Conservation (phyloP, 2,888 invertebrate species). For the Lithophane leautieri region DNA sequence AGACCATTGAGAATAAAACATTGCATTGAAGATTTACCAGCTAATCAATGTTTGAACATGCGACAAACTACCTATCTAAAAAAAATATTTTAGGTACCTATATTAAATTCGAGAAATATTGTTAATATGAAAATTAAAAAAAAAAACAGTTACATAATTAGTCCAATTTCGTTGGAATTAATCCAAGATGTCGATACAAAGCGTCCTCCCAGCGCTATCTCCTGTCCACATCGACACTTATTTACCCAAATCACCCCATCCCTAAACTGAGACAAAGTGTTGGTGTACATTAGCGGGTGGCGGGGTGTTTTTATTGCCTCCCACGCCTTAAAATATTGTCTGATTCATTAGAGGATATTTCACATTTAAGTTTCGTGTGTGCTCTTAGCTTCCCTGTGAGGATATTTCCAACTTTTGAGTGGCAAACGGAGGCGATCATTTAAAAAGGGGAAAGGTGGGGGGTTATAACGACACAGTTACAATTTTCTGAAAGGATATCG, state of each 20-base stretch:
- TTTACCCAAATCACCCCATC: constrained; percentile 85
- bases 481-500: constrained; percentile 90
- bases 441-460: constrained; percentile 75
- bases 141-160: background rate
- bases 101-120: background rate
- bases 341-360: constrained; percentile 91
- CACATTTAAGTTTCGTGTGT: constrained; percentile 89
- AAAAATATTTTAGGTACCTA: too few species aligned
- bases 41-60: background rate
- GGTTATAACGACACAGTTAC: constrained; percentile 86
- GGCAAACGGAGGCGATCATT: constrained; percentile 84
- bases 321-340: constrained; percentile 90
- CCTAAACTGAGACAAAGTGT: constrained; percentile 87
- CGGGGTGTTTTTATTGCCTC: constrained; percentile 87
- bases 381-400: constrained; percentile 80
- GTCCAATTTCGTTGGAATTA: constrained; percentile 12
- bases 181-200: constrained; percentile 61
- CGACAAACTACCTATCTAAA: too few species aligned
- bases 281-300: constrained; percentile 88
- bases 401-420: constrained; percentile 83
- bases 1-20: background rate
- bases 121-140: background rate
- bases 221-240: constrained; percentile 87
- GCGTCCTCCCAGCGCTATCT: constrained; percentile 64
- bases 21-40: background rate